These are phyloP conservation scores for Eptesicus fuscus DNA, from an alignment of 2,113 vertebrate genomes.

Conservation along the genomic window DNA sequence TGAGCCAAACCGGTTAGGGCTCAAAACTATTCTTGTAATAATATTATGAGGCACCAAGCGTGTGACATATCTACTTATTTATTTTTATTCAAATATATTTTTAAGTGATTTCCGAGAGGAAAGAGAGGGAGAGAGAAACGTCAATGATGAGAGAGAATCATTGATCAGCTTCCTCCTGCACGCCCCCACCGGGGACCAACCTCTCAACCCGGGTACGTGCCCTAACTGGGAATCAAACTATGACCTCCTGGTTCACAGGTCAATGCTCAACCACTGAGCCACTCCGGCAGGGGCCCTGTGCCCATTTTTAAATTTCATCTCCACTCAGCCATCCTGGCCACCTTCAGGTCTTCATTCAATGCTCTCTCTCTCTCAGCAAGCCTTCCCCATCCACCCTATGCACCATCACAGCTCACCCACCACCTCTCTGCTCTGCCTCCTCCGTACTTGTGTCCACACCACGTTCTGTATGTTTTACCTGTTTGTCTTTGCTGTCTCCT, in stretches of 20 bases:
- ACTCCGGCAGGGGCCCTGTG: neutral
- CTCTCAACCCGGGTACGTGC: neutral
- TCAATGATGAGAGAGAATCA: too few relatives aligned
- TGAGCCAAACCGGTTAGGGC: too few relatives aligned
- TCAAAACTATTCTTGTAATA: too few relatives aligned
- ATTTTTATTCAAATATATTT: neutral
- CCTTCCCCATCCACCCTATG: rapidly evolving
- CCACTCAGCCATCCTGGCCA: neutral
- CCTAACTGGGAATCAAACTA: neutral
- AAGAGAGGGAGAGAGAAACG: too few relatives aligned
- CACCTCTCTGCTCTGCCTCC: too few relatives aligned
- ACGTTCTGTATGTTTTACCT: rapidly evolving
- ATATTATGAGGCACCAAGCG: too few relatives aligned
- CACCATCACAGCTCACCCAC: neutral
- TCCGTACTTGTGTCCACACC: rapidly evolving
- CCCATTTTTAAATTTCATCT: neutral
- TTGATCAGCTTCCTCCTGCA: too few relatives aligned
- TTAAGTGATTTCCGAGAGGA: too few relatives aligned
- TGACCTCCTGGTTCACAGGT: neutral
- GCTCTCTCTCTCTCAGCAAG: neutral
- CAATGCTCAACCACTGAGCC: neutral
- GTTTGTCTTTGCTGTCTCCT: neutral
- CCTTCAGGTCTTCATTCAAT: neutral
- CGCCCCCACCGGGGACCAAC: too few relatives aligned
- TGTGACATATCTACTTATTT: neutral